Evolutionary conservation across 2,888 invertebrate species (phyloP), one percentile per base, ranked within the genome.

Genomic region (Lasius platythorax): DNA sequence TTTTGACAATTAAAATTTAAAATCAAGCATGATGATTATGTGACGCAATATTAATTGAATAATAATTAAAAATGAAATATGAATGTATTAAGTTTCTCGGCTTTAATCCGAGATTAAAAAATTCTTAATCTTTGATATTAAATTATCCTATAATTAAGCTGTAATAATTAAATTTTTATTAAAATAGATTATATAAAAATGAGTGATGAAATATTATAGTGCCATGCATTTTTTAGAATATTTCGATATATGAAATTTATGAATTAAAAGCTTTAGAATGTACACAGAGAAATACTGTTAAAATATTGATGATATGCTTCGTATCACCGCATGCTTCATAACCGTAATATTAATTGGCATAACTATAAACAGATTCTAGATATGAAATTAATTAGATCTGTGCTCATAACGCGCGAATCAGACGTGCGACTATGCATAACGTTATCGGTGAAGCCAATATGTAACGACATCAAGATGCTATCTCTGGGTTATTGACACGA

Each of bases 391-490:
- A 82, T 76, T 82, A 66, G 40, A 67, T 83, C 46, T 15, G 33
- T 56, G 46, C 33, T 12, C 28, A 33, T 12, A 30, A 64, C 15
- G 78, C 56, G 56, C 30, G 63, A 56, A 66, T 40, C 56, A 64
- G n/a, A 56, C 79, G 64, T 40, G 50, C 70, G 53, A 37, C 37
- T 40, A 79, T 78, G 74, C 74, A 33, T 46, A 64, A 28, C 72
- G 46, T 50, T 86, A 88, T 90, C 89, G 83, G 87, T 90, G 87
- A 87, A 84, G 73, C 83, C 84, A 78, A 86, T 88, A 67, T 83
- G 67, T 64, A 85, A 86, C 74, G 88, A 87, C 72, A 83, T 68
- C 74, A 79, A 68, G 87, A 89, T 90, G 82, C 85, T 89, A 88
- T 90, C 84, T 88, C 83, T 87, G 66, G 84, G 84, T 87, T 87